These are phyloP conservation scores for Oceanodroma tethys DNA, from an alignment of 2,113 vertebrate species.

Conservation along the genomic window DNA sequence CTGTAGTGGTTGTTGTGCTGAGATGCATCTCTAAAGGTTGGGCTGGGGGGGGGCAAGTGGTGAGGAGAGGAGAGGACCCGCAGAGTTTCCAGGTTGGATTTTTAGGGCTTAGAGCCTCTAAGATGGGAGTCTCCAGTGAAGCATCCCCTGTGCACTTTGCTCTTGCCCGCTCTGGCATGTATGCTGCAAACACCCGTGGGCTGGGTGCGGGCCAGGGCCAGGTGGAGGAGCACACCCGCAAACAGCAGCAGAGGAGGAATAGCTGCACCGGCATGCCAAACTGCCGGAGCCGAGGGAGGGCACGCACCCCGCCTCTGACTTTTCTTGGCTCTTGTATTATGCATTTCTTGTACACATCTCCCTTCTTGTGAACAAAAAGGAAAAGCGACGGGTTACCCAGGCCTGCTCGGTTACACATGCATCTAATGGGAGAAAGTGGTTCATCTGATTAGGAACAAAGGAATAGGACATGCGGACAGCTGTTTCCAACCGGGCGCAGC, in stretches of 20 bases:
- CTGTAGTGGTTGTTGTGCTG: neutral
- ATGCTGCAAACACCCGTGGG: neutral
- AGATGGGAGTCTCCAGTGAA: neutral
- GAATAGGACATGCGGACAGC: neutral
- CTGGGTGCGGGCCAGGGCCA: neutral
- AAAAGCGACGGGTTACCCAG: neutral
- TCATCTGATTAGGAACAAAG: neutral
- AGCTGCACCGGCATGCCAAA: rapidly evolving
- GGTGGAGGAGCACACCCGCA: rapidly evolving
- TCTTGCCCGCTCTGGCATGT: neutral
- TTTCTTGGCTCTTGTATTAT: neutral
- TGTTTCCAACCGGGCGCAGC: rapidly evolving
- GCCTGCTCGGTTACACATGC: neutral
- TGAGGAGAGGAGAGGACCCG: neutral
- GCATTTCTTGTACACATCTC: neutral
- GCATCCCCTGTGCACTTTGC: neutral
- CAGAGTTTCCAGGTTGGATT: neutral
- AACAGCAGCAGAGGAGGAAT: neutral
- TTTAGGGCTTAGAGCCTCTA: neutral
- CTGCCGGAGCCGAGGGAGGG: neutral
- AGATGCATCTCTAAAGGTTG: neutral
- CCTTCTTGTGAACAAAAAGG: neutral
- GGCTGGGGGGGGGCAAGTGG: neutral
- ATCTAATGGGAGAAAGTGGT: neutral
- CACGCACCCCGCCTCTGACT: neutral